These are phyloP conservation scores for Willisornis vidua DNA, from an alignment of 2,113 vertebrate species.

Conservation along the genomic window DNA sequence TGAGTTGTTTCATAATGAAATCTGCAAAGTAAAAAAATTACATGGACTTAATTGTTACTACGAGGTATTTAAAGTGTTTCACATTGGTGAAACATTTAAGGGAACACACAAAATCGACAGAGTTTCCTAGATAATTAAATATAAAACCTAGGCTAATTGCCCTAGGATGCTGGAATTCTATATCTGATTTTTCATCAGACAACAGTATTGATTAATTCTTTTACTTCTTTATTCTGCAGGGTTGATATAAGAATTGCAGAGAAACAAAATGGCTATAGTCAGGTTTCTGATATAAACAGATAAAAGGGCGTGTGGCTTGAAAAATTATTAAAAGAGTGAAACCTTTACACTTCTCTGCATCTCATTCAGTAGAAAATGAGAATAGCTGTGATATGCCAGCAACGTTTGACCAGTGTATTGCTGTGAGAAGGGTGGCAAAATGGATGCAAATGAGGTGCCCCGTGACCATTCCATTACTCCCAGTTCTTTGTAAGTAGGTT, in stretches of 20 bases:
- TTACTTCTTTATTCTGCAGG: not conserved
- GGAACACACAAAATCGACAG: not conserved
- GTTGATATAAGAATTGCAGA: not conserved
- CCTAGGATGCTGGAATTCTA: constrained; percentile 7
- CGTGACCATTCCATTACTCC: not conserved
- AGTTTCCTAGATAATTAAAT: constrained; percentile 21
- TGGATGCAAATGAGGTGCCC: not conserved
- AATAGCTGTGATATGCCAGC: not conserved
- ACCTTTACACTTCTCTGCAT: not conserved
- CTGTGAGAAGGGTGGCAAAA: not conserved
- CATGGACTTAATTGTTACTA: constrained; percentile 70
- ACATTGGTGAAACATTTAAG: constrained; percentile 26
- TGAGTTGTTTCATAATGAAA: constrained; percentile 78
- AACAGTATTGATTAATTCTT: constrained; percentile 1
- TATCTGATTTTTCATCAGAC: constrained; percentile 37
- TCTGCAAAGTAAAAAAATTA: constrained; percentile 72
- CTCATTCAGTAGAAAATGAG: not conserved
- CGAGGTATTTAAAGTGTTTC: constrained; percentile 52
- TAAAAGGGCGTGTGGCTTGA: not conserved
- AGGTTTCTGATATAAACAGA: not conserved
- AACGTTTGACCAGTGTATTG: not conserved
- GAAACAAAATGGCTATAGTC: not conserved
- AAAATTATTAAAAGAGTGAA: not conserved
- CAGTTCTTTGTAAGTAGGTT: not conserved
- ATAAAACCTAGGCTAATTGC: constrained; percentile 12